These are phyloP conservation scores for Pterocles gutturalis DNA, from an alignment of 2,113 vertebrate species.

Conservation along the genomic window DNA sequence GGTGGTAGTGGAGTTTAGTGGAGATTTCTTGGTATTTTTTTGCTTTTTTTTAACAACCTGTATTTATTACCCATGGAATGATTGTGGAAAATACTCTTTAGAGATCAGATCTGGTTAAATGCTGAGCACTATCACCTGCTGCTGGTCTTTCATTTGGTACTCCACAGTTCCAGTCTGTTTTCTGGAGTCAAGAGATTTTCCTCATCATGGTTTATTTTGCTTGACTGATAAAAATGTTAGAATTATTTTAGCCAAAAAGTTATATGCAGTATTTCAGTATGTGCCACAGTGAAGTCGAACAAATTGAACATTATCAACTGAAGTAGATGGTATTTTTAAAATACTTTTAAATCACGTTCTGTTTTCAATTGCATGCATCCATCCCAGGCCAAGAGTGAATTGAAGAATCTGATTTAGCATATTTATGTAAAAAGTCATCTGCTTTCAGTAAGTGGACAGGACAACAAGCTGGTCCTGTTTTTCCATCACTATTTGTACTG, in stretches of 20 bases:
- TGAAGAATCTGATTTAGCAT: not conserved
- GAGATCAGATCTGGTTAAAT: not conserved
- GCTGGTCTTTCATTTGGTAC: not conserved
- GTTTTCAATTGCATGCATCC: not conserved
- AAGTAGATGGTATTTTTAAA: not conserved
- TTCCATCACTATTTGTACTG: not conserved
- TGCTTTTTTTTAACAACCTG: not conserved
- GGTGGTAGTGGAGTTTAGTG: not conserved
- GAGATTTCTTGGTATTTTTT: not conserved
- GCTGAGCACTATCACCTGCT: not conserved
- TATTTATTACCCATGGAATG: not conserved
- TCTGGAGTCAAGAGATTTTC: not conserved
- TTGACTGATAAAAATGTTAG: constrained; percentile 43
- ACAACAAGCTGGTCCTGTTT: constrained; percentile 16
- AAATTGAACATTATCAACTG: not conserved
- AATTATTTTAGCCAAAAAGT: not conserved
- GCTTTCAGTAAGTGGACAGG: not conserved
- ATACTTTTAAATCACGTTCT: not conserved
- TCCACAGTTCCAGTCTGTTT: not conserved
- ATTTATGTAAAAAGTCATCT: not conserved
- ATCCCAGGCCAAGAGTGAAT: not conserved
- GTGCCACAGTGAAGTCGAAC: constrained; percentile 4
- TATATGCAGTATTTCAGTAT: not conserved
- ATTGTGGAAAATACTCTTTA: not conserved
- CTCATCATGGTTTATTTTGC: not conserved